Conservation (phyloP, 2,797 vertebrate genomes). For the Atherinosoma microstoma region DNA sequence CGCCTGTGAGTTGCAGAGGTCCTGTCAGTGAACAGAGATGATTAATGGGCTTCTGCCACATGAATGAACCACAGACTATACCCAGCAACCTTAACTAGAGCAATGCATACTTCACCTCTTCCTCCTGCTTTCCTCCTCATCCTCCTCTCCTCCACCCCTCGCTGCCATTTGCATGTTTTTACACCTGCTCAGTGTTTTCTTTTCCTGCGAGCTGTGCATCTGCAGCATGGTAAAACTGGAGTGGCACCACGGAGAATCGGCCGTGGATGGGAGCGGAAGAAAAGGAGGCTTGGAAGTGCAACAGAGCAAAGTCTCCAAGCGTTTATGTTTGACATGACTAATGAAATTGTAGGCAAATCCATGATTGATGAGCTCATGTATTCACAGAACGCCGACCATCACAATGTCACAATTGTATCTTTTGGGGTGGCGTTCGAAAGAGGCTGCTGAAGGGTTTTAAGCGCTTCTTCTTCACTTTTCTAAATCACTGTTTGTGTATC, state of each 20-base stretch:
- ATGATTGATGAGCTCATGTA: slow-evolving; percentile 65
- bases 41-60: slow-evolving; percentile 78
- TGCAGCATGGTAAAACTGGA: slow-evolving; percentile 62
- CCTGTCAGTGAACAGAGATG: slow-evolving; percentile 71
- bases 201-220: slow-evolving; percentile 53
- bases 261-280: slow-evolving; percentile 64
- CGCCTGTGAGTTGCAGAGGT: slow-evolving; percentile 38
- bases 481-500: slow-evolving; percentile 32
- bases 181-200: slow-evolving; percentile 75
- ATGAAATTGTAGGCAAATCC: slow-evolving; percentile 59
- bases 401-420: slow-evolving; percentile 17
- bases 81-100: slow-evolving; percentile 57
- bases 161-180: slow-evolving; percentile 62
- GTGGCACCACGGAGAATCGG: slow-evolving; percentile 73
- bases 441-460: background rate
- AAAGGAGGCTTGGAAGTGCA: slow-evolving; percentile 51
- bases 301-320: slow-evolving; percentile 45
- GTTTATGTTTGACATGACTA: slow-evolving; percentile 49
- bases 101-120: slow-evolving; percentile 52
- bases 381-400: slow-evolving; percentile 26
- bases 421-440: slow-evolving; percentile 29
- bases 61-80: slow-evolving; percentile 60
- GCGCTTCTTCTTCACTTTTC: slow-evolving; percentile 6
- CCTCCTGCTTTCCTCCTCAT: slow-evolving; percentile 29
- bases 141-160: slow-evolving; percentile 27